A percentile compares a stretch with the other conserved stretches of the same genome.
phyloP scores from a whole-genome alignment of 64 coral and sea anemone genomes.

The Montipora sp. region DNA sequence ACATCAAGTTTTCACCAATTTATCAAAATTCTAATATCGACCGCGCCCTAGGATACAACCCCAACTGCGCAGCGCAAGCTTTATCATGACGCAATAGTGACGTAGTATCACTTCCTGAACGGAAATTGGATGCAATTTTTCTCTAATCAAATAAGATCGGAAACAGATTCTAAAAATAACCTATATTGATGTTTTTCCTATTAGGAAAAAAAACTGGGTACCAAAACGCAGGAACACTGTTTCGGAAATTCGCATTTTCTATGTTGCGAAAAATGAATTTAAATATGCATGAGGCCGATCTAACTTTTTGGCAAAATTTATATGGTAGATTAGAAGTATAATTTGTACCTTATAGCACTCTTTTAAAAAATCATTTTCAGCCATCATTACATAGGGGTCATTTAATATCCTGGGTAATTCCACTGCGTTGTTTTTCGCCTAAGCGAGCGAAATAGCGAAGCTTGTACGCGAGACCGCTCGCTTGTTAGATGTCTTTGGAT shows the following conservation, averaged over 20 bases:
- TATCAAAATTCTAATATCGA: background rate
- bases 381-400: too few relatives aligned
- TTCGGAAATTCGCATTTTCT: conserved; percentile 6
- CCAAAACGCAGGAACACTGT: conserved; percentile 16
- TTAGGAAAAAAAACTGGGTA: background rate
- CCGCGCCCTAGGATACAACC: background rate
- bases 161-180: background rate
- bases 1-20: background rate
- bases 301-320: too few relatives aligned
- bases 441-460: too few relatives aligned
- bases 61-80: too few relatives aligned
- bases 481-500: too few relatives aligned
- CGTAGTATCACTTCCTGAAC: conserved; percentile 10
- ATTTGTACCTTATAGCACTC: too few relatives aligned
- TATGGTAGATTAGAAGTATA: too few relatives aligned
- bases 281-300: too few relatives aligned
- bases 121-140: conserved; percentile 10
- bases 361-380: too few relatives aligned
- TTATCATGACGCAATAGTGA: conserved; percentile 3
- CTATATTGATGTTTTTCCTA: background rate
- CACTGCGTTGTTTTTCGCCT: too few relatives aligned
- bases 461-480: too few relatives aligned
- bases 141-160: background rate
- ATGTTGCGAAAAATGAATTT: background rate
- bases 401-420: too few relatives aligned